Conservation (phyloP, 1,140 invertebrate genomes). For the Zaprionus davidi region DNA sequence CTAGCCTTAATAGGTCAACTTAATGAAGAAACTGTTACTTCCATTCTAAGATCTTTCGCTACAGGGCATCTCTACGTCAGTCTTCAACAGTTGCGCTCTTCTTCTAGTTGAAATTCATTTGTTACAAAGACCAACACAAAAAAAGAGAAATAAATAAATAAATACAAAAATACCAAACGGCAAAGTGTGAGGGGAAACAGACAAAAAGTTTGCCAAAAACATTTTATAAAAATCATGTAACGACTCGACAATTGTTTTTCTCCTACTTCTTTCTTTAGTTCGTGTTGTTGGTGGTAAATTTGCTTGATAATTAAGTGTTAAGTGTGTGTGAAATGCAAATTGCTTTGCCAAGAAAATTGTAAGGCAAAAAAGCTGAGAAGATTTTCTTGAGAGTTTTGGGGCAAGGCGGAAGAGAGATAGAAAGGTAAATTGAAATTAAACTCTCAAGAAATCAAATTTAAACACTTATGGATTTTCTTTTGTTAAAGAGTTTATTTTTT, state of each 20-base stretch:
- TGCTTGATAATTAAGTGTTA: conserved; percentile 40
- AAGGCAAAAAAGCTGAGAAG: background rate
- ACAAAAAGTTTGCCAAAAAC: conserved; percentile 53
- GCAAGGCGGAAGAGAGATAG: background rate
- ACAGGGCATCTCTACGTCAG: background rate
- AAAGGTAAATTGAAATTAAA: background rate
- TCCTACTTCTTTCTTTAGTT: background rate
- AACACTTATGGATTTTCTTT: background rate
- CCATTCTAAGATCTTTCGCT: background rate
- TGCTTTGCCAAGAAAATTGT: conserved; percentile 19
- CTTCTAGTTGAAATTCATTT: conserved; percentile 36
- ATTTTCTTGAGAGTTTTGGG: background rate
- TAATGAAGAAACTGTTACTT: background rate
- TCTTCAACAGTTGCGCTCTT: background rate
- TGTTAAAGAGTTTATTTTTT: background rate
- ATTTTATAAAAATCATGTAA: conserved; percentile 62
- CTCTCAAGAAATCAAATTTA: background rate
- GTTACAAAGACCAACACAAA: conserved; percentile 3
- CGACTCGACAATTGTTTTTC: conserved; percentile 39
- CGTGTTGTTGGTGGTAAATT: conserved; percentile 40
- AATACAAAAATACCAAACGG: conserved; percentile 9
- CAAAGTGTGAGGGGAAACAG: conserved; percentile 23
- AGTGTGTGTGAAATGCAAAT: conserved; percentile 24
- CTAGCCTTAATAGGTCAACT: background rate
- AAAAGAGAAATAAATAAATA: conserved; percentile 14